These are phyloP conservation scores for Podiceps cristatus DNA, from an alignment of 2,113 vertebrate genomes.

Conservation along the genomic window DNA sequence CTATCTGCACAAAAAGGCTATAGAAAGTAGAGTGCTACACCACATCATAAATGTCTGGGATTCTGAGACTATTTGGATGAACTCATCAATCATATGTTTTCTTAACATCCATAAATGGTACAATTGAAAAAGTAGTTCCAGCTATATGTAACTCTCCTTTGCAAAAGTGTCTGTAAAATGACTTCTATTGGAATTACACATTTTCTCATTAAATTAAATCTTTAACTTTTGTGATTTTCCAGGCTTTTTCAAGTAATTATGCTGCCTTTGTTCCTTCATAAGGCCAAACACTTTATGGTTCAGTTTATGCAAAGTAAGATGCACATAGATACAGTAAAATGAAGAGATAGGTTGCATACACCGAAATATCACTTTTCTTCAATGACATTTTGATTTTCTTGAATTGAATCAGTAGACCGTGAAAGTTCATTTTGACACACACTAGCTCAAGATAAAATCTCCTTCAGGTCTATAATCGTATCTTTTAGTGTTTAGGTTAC, in stretches of 20 bases:
- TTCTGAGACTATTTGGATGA: neutral
- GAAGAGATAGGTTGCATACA: neutral
- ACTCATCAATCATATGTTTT: neutral
- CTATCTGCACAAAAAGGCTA: neutral
- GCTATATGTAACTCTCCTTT: neutral
- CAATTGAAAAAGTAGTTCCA: neutral
- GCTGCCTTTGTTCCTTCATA: neutral
- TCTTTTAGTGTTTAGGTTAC: constrained; percentile 32
- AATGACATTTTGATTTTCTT: constrained; percentile 56
- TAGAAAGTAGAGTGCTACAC: neutral
- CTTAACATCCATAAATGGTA: neutral
- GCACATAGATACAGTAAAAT: neutral
- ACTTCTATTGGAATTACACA: neutral
- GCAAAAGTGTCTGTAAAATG: neutral
- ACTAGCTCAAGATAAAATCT: constrained; percentile 52
- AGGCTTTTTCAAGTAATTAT: neutral
- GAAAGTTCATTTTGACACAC: constrained; percentile 56
- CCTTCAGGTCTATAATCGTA: constrained; percentile 36
- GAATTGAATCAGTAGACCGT: constrained; percentile 35
- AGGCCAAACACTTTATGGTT: neutral
- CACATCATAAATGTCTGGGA: neutral
- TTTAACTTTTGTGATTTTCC: neutral
- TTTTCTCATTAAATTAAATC: neutral
- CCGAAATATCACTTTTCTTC: constrained; percentile 32
- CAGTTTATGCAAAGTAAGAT: neutral